Base-by-base conservation (phyloP, 2,888 invertebrate genomes). In the Ormia ochracea region DNA sequence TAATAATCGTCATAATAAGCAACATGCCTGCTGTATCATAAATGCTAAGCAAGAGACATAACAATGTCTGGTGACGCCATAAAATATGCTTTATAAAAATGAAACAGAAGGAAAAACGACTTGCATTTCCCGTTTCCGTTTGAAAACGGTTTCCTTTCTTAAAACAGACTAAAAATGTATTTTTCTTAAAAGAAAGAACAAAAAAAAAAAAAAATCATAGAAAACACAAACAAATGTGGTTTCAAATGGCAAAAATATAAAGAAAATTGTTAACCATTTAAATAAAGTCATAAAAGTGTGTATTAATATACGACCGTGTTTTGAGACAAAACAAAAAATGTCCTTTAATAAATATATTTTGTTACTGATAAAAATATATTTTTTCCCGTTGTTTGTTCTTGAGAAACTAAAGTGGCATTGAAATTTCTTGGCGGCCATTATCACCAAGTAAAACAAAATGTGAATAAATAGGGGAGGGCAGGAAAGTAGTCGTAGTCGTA, bases 121-220 rank as follows among this genome's bases (percentile, higher is more conserved):
- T 69, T 79, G 69, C 73, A 79, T 74, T 79, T 75, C n/a, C 79
- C 79, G 79, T 75, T 79, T 79, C 79, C 79, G 79, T 52, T 59
- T 31, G 6, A 75, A 70, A 72, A 75, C 56, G 61, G 59, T 68
- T 70, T 76, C 75, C 66, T 80, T 72, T n/a, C 45, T 59, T 45
- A 28, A 56, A 66, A 58, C 10, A 14, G 28, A 66, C 36, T 33
- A 3, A 3, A 52, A 9, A 52, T 28, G 48, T 59, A 26, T 31
- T 14, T 50, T 48, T 58, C 14, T n/a, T 21, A 19, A 10, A 17
- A 73, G 28, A 48, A 54, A 14, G 23, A 74, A 43, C 36, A 23
- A 38, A 14, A 41, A 28, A 43, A 50, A 36, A 58, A 33, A 38
- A 26, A 4, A 23, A 48, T n/a, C 21, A 7, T 12, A 45, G 2